Conservation (phyloP, 2,797 vertebrate genomes). For the Fistularia tabacaria region DNA sequence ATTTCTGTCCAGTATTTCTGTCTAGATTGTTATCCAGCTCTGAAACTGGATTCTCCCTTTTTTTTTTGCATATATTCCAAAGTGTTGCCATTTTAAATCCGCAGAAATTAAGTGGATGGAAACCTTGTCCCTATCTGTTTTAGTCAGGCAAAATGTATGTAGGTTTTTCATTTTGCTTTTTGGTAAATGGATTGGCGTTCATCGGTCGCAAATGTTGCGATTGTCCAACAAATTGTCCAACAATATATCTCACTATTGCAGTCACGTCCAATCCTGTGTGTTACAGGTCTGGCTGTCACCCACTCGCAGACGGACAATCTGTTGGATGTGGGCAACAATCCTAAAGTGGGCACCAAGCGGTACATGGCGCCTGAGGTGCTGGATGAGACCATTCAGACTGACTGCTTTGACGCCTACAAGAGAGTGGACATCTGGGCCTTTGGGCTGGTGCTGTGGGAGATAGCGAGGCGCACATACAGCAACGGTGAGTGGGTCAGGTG, state of each 20-base stretch:
- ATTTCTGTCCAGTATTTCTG: no score
- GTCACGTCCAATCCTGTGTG: background rate
- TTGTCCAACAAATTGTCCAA: background rate
- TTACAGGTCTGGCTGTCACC: slow-evolving; percentile 78
- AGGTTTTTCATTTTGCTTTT: no score
- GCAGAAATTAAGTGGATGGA: no score
- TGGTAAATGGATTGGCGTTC: no score
- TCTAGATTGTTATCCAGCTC: no score
- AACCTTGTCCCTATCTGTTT: no score
- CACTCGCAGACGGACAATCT: slow-evolving; percentile 80
- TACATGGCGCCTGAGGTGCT: slow-evolving; percentile 84
- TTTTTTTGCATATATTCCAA: no score
- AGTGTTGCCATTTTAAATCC: no score
- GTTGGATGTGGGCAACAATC: slow-evolving; percentile 82
- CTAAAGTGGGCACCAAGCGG: slow-evolving; percentile 83
- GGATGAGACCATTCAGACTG: slow-evolving; percentile 80
- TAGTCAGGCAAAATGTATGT: no score
- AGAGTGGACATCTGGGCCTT: slow-evolving; percentile 84
- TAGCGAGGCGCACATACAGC: slow-evolving; percentile 79
- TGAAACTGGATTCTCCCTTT: no score
- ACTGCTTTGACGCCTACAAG: slow-evolving; percentile 84
- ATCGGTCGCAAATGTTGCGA: no score
- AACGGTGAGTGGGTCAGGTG: slow-evolving; percentile 66
- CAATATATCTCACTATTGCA: background rate
- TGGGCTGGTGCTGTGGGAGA: slow-evolving; percentile 82